Conservation (phyloP, 2,797 vertebrate species). For the Pachyuromys duprasi region DNA sequence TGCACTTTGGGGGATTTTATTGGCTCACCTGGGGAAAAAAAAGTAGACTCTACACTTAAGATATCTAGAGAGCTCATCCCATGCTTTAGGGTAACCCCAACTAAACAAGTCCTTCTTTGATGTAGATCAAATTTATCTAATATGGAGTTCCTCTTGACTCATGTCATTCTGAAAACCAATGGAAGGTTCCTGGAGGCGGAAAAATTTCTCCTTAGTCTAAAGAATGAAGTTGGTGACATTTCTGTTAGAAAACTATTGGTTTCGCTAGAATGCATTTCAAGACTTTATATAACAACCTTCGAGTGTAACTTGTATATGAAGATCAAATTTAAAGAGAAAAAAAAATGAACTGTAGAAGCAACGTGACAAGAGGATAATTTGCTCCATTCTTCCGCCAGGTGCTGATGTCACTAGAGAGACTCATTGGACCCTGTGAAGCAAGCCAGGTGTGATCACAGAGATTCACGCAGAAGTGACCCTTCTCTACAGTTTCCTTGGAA, state of each 20-base stretch:
- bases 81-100: neutral
- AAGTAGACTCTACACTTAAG: neutral
- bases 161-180: slow-evolving; percentile 42
- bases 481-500: neutral
- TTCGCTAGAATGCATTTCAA: slow-evolving; percentile 3
- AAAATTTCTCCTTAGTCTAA: neutral
- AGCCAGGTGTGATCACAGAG: neutral
- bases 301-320: neutral
- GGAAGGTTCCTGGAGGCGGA: neutral
- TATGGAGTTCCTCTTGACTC: neutral
- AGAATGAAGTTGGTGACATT: neutral
- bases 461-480: neutral
- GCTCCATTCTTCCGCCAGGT: neutral
- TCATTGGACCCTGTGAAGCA: neutral
- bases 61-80: neutral
- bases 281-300: slow-evolving; percentile 16
- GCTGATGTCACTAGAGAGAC: neutral
- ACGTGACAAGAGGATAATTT: neutral
- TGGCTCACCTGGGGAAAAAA: neutral
- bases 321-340: neutral
- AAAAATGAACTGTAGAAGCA: neutral
- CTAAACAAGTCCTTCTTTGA: neutral
- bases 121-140: slow-evolving; percentile 17
- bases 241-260: slow-evolving; percentile 13
- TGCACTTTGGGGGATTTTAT: neutral